phyloP scores from a whole-genome alignment of 2,888 invertebrate species.

The Metacarcinus magister region DNA sequence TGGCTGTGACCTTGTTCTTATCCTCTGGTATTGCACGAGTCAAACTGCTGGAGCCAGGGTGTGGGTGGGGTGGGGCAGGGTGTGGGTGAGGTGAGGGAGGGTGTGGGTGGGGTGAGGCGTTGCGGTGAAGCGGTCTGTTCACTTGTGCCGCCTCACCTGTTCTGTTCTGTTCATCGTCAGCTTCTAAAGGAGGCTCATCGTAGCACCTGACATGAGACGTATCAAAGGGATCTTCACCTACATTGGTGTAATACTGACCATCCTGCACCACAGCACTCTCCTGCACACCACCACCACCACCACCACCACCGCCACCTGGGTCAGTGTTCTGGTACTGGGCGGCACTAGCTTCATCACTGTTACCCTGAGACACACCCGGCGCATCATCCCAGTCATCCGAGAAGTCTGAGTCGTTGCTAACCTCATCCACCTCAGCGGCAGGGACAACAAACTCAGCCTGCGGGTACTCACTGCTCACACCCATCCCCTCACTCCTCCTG shows the following conservation, averaged over 20 bases:
- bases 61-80: not conserved
- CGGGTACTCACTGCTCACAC: not conserved
- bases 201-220: constrained; percentile 76
- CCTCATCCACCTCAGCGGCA: constrained; percentile 40
- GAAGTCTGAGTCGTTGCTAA: constrained; percentile 52
- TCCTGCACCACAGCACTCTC: not conserved
- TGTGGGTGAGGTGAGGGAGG: not conserved
- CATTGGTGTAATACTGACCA: not conserved
- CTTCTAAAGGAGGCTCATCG: constrained; percentile 77
- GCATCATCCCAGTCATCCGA: constrained; percentile 73
- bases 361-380: not conserved
- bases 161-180: not conserved
- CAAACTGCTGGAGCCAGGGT: not conserved
- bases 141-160: not conserved
- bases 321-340: constrained; percentile 28
- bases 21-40: not conserved
- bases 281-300: not conserved
- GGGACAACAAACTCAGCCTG: constrained; percentile 32
- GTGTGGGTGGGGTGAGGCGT: not conserved
- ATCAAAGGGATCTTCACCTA: constrained; percentile 77
- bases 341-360: not conserved
- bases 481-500: not conserved
- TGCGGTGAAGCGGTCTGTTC: not conserved
- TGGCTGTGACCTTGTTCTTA: not conserved
- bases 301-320: not conserved